Conservation (phyloP, 30 jellyfish, hydroid and myxozoan genomes). For the Turritopsis rubra region DNA sequence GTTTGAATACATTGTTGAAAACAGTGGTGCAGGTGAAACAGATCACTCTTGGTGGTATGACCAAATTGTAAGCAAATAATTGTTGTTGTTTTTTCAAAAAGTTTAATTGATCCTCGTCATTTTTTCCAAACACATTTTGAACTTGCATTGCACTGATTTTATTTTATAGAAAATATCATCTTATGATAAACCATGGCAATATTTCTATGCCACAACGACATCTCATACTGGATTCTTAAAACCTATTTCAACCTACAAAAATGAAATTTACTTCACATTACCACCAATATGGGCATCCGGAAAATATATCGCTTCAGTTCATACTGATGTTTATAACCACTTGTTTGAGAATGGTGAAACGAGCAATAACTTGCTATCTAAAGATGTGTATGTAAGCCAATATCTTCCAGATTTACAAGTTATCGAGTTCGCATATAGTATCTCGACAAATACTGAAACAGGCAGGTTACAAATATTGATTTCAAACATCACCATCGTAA, state of each 20-base stretch:
- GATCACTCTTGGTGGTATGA: slow-evolving; percentile 20
- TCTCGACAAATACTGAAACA: not conserved
- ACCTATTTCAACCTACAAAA: not conserved
- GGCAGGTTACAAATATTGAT: not conserved
- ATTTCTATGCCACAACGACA: not conserved
- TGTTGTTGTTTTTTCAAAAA: too few species aligned
- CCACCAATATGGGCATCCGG: slow-evolving; percentile 27
- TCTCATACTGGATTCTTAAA: not conserved
- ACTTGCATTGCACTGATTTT: not conserved
- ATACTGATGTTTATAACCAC: slow-evolving; percentile 14
- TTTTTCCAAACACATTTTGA: not conserved
- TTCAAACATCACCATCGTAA: not conserved
- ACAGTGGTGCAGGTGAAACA: slow-evolving; percentile 10
- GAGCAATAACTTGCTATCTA: not conserved
- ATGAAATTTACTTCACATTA: slow-evolving; percentile 1
- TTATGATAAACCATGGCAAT: not conserved
- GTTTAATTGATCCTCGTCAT: too few species aligned
- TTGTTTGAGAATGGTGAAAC: slow-evolving; percentile 17
- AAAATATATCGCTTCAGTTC: slow-evolving; percentile 15
- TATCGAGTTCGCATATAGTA: not conserved
- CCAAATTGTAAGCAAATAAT: slow-evolving; percentile 14
- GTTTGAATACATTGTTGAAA: not conserved
- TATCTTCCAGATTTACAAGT: slow-evolving; percentile 26
- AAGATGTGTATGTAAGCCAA: not conserved
- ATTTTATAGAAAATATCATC: not conserved